Percentiles rank a stretch among this genome's conserved stretches.
These are phyloP conservation scores for Xiphias gladius DNA, from an alignment of 2,113 vertebrate genomes.

Conservation along the genomic window DNA sequence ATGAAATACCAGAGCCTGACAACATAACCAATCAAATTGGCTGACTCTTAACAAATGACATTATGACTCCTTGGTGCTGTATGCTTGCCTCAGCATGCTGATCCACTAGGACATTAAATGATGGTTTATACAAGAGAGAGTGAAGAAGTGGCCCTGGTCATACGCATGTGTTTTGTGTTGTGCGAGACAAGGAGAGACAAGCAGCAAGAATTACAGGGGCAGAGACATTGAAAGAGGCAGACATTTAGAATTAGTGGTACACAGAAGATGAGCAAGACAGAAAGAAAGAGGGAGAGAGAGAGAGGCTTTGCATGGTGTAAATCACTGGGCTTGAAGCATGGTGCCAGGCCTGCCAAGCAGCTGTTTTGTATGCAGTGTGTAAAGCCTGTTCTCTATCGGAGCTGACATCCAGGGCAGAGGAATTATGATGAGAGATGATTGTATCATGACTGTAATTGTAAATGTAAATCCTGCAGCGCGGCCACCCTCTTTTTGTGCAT, in stretches of 20 bases:
- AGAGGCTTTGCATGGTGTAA: constrained; percentile 55
- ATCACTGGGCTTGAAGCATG: constrained; percentile 63
- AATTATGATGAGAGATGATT: constrained; percentile 83
- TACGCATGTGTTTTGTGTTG: constrained; percentile 25
- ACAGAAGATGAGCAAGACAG: constrained; percentile 51
- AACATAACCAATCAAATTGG: constrained; percentile 11
- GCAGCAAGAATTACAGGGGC: constrained; percentile 31
- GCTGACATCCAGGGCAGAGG: constrained; percentile 73
- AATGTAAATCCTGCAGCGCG: constrained; percentile 79
- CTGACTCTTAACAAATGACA: constrained; percentile 31
- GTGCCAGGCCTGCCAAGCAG: constrained; percentile 65
- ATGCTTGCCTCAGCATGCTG: neutral
- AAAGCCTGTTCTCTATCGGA: constrained; percentile 65
- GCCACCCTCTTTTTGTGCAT: constrained; percentile 70
- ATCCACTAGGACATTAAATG: constrained; percentile 14
- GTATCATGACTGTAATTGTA: constrained; percentile 82
- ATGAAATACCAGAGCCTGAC: neutral
- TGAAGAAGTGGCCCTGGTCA: constrained; percentile 14
- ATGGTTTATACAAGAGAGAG: neutral
- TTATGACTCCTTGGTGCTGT: constrained; percentile 9
- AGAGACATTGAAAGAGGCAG: constrained; percentile 40
- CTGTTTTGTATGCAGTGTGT: constrained; percentile 75
- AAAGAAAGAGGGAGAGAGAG: constrained; percentile 11
- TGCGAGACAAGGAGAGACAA: constrained; percentile 29
- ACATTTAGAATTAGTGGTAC: constrained; percentile 58